phyloP scores from a whole-genome alignment of 2,113 vertebrate species.

The Psettodes erumei region DNA sequence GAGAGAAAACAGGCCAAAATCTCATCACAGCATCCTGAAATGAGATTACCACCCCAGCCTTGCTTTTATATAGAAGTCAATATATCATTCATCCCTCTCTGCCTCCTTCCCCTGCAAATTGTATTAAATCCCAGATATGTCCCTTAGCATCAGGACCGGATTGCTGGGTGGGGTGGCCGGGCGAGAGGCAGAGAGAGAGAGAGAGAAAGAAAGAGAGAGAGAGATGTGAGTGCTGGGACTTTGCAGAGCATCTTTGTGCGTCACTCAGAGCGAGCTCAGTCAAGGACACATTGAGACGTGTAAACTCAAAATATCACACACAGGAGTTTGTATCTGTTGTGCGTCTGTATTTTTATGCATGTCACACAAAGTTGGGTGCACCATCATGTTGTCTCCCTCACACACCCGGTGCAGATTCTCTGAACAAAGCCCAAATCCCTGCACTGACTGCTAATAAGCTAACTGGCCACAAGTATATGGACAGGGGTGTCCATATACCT shows the following conservation, averaged over 20 bases:
- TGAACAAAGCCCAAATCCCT: slow-evolving; percentile 22
- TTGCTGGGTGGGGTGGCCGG: slow-evolving; percentile 45
- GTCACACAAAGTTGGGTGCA: slow-evolving; percentile 13
- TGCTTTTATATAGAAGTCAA: slow-evolving; percentile 78
- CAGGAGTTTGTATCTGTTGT: slow-evolving; percentile 28
- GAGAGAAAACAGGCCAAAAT: slow-evolving; percentile 78
- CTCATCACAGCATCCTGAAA: slow-evolving; percentile 78
- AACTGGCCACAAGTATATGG: not conserved
- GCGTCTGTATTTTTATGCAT: slow-evolving; percentile 30
- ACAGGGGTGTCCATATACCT: not conserved
- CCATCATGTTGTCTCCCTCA: slow-evolving; percentile 1
- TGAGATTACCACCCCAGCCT: slow-evolving; percentile 74
- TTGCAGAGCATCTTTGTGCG: slow-evolving; percentile 54
- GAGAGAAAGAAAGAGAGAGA: slow-evolving; percentile 14
- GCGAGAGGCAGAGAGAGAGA: not conserved
- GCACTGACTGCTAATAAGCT: not conserved
- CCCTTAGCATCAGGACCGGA: slow-evolving; percentile 60
- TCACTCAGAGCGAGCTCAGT: slow-evolving; percentile 56
- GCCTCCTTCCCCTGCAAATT: slow-evolving; percentile 73
- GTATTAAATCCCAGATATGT: slow-evolving; percentile 72
- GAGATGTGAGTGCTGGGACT: slow-evolving; percentile 26
- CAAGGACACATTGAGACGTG: slow-evolving; percentile 65
- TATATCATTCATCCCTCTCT: slow-evolving; percentile 76
- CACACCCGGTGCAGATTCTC: not conserved
- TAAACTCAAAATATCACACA: slow-evolving; percentile 60